A percentile compares a stretch with the other conserved stretches of the same genome.
phyloP scores from a whole-genome alignment of 2,888 invertebrate species.

The Cheilosia vernalis region DNA sequence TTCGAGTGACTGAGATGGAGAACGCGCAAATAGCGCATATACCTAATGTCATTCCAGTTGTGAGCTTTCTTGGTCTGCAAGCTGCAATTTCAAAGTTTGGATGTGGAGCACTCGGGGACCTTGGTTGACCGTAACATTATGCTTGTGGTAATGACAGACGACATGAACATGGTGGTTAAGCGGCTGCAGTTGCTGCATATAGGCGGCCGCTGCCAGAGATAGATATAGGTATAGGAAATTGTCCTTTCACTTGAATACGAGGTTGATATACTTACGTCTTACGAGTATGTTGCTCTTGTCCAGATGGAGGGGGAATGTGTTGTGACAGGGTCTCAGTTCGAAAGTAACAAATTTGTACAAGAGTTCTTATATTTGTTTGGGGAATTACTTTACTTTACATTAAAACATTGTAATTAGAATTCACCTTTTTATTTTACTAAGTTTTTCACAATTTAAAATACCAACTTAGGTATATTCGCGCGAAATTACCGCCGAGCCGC shows the following conservation, averaged over 20 bases:
- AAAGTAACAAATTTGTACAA: no score
- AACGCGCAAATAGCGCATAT: slow-evolving; percentile 18
- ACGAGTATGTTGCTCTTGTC: slow-evolving; percentile 26
- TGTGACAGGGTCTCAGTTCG: no score
- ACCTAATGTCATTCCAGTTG: slow-evolving; percentile 39
- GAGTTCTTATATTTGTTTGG: no score
- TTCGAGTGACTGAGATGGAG: slow-evolving; percentile 42
- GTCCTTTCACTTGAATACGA: slow-evolving; percentile 69
- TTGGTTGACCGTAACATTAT: slow-evolving; percentile 74
- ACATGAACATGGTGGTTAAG: slow-evolving; percentile 57
- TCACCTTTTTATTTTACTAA: no score
- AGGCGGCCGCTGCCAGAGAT: slow-evolving; percentile 15
- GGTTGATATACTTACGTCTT: slow-evolving; percentile 26
- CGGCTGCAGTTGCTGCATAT: slow-evolving; percentile 9
- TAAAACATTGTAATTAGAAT: no score
- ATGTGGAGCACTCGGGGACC: slow-evolving; percentile 60
- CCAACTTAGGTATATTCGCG: no score
- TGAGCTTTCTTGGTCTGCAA: slow-evolving; percentile 49
- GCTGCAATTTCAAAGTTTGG: slow-evolving; percentile 9
- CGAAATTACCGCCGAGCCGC: no score
- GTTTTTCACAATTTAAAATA: no score
- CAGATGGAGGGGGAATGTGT: no score
- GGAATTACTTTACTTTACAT: no score
- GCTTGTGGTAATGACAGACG: slow-evolving; percentile 74
- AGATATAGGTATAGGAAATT: slow-evolving; percentile 42